Percentiles rank a stretch among this genome's conserved stretches.
phyloP scores from a whole-genome alignment of 2,113 vertebrate species.

The Pseudorasbora parva region DNA sequence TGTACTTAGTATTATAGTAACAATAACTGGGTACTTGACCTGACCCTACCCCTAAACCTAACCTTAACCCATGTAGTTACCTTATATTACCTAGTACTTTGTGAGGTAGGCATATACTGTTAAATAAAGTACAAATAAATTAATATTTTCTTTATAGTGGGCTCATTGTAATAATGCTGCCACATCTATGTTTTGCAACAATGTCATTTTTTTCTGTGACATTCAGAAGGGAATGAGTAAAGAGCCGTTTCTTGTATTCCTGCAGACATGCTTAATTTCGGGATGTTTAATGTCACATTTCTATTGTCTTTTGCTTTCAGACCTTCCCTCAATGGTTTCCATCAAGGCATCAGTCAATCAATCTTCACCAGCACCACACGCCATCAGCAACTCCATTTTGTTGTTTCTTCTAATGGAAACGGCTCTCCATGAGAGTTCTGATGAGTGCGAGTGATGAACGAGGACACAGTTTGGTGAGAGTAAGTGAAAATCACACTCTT shows the following conservation, averaged over 20 bases:
- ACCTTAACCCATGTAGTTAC: too few relatives aligned
- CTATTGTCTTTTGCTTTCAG: constrained; percentile 16
- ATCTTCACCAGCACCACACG: constrained; percentile 20
- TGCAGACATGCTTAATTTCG: constrained; percentile 17
- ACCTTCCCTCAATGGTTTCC: neutral
- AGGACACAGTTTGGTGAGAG: constrained; percentile 54
- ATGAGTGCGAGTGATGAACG: constrained; percentile 57
- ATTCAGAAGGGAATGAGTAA: neutral
- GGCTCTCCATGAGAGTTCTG: constrained; percentile 29
- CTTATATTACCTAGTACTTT: too few relatives aligned
- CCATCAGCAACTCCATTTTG: constrained; percentile 37
- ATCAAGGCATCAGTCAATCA: constrained; percentile 29
- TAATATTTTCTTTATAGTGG: neutral
- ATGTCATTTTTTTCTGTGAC: neutral
- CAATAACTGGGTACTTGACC: too few relatives aligned
- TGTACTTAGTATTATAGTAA: too few relatives aligned
- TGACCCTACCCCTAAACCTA: too few relatives aligned
- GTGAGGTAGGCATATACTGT: too few relatives aligned
- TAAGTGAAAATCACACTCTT: constrained; percentile 65
- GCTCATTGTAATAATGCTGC: neutral
- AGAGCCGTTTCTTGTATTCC: neutral
- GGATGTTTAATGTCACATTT: constrained; percentile 28
- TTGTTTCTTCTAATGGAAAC: constrained; percentile 30
- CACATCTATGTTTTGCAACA: neutral
- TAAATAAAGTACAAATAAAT: too few relatives aligned